Conservation (phyloP, 2,888 invertebrate genomes). For the Drosophila borborema region DNA sequence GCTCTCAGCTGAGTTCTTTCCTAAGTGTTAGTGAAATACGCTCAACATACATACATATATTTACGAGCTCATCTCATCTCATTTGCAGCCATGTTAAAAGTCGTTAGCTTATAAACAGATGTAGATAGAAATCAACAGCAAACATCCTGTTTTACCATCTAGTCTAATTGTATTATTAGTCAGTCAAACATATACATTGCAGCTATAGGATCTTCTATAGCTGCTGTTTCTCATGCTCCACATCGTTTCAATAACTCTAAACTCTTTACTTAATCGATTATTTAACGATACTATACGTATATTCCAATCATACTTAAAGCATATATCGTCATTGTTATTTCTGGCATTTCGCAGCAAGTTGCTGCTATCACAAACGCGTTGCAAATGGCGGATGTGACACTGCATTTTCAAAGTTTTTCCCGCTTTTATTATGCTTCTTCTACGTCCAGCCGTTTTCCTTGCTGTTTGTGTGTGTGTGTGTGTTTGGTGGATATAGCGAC, state of each 20-base stretch:
- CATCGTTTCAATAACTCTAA: background rate
- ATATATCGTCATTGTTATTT: constrained; percentile 4
- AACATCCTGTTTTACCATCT: too few species aligned
- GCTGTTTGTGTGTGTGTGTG: constrained; percentile 18
- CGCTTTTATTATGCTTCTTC: constrained; percentile 1
- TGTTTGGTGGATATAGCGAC: constrained; percentile 44
- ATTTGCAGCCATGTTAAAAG: too few species aligned
- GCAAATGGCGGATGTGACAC: constrained; percentile 45
- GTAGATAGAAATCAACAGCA: too few species aligned
- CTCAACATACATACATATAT: too few species aligned
- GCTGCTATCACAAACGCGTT: constrained; percentile 9
- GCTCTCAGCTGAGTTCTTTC: too few species aligned
- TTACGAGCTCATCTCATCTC: too few species aligned
- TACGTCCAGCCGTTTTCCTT: background rate
- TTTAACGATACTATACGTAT: background rate
- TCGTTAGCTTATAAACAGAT: too few species aligned
- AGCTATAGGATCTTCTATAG: background rate
- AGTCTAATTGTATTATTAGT: too few species aligned
- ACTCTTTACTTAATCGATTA: background rate
- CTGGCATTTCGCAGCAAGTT: background rate
- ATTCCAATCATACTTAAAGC: background rate
- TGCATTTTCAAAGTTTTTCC: constrained; percentile 35
- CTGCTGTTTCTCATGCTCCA: background rate
- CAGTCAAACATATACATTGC: background rate
- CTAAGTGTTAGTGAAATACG: too few species aligned